Conservation (phyloP, 2,113 vertebrate genomes). For the Pedionomus torquatus region DNA sequence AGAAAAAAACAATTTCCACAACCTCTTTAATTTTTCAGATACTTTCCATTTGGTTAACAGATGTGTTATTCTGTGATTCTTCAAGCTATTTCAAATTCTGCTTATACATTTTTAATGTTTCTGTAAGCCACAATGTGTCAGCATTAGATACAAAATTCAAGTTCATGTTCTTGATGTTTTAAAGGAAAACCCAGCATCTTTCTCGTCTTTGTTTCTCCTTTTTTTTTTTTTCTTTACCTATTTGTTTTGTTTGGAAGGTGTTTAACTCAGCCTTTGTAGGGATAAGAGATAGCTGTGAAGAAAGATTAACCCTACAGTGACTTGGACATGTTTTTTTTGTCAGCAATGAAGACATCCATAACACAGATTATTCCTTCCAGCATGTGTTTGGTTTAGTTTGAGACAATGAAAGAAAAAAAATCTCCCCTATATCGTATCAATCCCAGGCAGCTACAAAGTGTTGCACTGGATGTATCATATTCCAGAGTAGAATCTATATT, state of each 20-base stretch:
- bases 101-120: constrained; percentile 55
- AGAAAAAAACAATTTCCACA: constrained; percentile 36
- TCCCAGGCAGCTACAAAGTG: background rate
- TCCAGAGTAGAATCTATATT: background rate
- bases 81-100: constrained; percentile 33
- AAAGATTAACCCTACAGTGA: background rate
- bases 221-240: background rate
- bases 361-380: background rate
- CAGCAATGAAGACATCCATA: background rate
- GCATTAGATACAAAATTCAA: background rate
- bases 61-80: constrained; percentile 27
- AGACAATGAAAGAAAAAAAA: background rate
- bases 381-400: background rate
- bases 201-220: background rate
- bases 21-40: constrained; percentile 60
- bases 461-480: background rate
- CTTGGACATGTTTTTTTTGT: background rate
- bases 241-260: background rate
- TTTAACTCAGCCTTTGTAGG: background rate
- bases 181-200: background rate
- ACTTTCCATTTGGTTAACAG: constrained; percentile 49
- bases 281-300: background rate
- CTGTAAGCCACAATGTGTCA: constrained; percentile 4
- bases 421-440: background rate
- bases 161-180: background rate